Base-by-base conservation (phyloP, 2,888 invertebrate species). In the Myathropa florea region DNA sequence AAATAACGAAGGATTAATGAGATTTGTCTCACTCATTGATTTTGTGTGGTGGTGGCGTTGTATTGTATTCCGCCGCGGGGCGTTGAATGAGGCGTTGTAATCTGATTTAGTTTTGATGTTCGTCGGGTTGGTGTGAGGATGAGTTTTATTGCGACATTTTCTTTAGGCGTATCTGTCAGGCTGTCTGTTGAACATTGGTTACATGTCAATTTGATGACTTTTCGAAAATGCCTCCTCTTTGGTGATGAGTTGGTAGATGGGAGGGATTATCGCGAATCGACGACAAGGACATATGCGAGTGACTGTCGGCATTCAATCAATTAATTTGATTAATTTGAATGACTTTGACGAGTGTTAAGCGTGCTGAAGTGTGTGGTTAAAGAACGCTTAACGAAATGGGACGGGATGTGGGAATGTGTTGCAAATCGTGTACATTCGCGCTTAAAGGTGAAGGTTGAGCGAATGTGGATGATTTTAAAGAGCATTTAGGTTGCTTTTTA, bases 21-120 rank as follows among this genome's bases (percentile, higher is more conserved):
- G 77, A 77, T 79, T 71, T 79, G 57, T 79, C 79, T 46, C 57
- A 65, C n/a, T 63, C 79, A 79, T 59, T 71, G 64, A 68, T 63
- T 68, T 18, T 10, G 23, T 10, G 55, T 1, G 23, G 24, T 18
- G 57, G 3, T 6, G 24, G 2, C 2, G 24, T 4, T 10, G 57
- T 1, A n/a, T 10, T 24, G 57, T 3, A 23, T 23, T 24, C 3
- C 9, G 9, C 23, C 46, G 46, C 46, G 46, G 18, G 12, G 3
- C 14, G 24, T 21, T n/a, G 18, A 7, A 7, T 23, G 63, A 33
- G n/a, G 55, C 33, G 73, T 55, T 60, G 33, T 61, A 59, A 63
- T 55, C 24, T 63, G 36, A 63, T 73, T 73, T 73, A 33, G 33
- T 72, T 61, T 72, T 28, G 18, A 28, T 71, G 33, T 59, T 60